Base-by-base conservation (phyloP, 2,113 vertebrate genomes). In the Aphyosemion australe region DNA sequence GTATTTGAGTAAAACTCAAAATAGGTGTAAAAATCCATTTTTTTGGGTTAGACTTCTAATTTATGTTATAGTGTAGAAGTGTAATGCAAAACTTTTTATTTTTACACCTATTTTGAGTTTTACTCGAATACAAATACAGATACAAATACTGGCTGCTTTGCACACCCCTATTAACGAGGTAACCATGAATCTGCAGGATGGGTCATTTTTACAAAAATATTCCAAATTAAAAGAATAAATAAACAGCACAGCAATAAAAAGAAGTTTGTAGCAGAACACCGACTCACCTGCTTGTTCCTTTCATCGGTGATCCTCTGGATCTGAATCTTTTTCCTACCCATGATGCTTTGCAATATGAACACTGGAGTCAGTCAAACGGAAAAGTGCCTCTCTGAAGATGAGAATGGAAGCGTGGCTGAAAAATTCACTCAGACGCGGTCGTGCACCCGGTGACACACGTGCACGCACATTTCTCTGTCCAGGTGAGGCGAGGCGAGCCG, bases 241-340 rank as follows among this genome's bases (percentile, higher is more conserved):
- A 65, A 59, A 50, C 16, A 19, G 26, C 26, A 2, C 1, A 34
- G 11, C 8, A 12, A 21, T 26, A 39, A 51, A 62, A 37, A 50
- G 42, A 39, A 41, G n/a, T n/a, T 18, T 31, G 32, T 18, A 50
- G 20, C n/a, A 19, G 19, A 18, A 55, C 6, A 42, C 3, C 43
- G 32, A 55, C 90, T 88, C 32, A 97, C 97, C 96, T 99, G 97
- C 66, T 96, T 94, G 76, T 99, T 99, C 86, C 97, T 94, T 88
- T 98, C 97, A 12, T 98, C 97, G 0, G 97, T 99, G 93, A 99
- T 98, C 92, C 96, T 91, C 88, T 98, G 96, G 85, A 99, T 99
- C 94, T 99, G 97, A 83, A 98, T 98, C 95, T 98, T 99, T 95
- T 99, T 99, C 68, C 97, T 95, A 88, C 97, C 97, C 97, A 99